Evolutionary conservation across 2,797 vertebrate species (phyloP), one percentile per base, ranked within the genome.

Genomic region (Rhinoraja longicauda): DNA sequence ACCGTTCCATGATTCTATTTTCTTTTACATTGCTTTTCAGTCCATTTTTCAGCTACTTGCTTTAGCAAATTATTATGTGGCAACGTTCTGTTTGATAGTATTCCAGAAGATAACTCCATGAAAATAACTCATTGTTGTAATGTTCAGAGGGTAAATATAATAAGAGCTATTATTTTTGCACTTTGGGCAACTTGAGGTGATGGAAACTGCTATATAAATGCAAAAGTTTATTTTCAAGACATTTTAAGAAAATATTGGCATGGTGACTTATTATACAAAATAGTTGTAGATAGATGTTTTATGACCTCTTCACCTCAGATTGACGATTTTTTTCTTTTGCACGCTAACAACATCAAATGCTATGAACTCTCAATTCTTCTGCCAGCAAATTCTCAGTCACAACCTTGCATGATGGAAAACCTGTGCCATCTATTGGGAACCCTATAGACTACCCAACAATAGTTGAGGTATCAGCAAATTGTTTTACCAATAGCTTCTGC

Each of bases 401-500:
- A 88, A 67, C 10, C 59, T 19, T 62, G 64, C 15, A 62, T n/a
- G 70, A 92, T 57, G 72, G 90, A 92, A 92, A 92, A 92, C 39
- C 36, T 75, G 39, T 72, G 90, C 90, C 90, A 92, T 57, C 90
- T 92, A 92, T 45, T 92, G 90, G 90, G 45, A 29, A 15, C 70
- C 26, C 64, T 39, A 24, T 73, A 67, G 67, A 92, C 24, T 75
- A 53, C 39, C 39, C 67, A 92, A 17, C 15, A 92, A 32, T 15
- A 88, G 64, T 88, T 64, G 84, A 88, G n/a, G 53, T 59, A 15
- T 84, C 53, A n/a, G 81, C 13, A 84, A 59, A n/a, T 84, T 84
- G 26, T 12, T 84, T 84, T 84, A 84, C 24, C 53, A 59, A 10
- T 26, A 57, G 24, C 81, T 59, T 24, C 53, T 84, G 10, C 53